Conservation (phyloP, 2,113 vertebrate species). For the Poeciliopsis prolifica region DNA sequence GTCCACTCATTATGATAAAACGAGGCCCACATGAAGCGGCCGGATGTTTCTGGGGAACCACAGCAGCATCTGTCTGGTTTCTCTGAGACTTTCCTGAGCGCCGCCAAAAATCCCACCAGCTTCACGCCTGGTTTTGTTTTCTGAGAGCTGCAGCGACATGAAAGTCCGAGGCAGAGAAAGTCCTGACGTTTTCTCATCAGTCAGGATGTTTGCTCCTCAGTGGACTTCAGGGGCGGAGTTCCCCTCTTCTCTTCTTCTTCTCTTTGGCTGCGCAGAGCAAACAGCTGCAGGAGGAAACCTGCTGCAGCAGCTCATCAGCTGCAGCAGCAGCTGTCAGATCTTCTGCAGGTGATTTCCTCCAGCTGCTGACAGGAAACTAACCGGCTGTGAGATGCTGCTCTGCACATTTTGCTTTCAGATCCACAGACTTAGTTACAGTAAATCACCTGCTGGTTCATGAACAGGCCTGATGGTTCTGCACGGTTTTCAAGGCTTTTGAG, state of each 20-base stretch:
- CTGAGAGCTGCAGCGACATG: not conserved
- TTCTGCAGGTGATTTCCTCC: not conserved
- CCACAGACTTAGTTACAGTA: not conserved
- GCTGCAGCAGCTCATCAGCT: not conserved
- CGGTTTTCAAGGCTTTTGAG: too few relatives aligned
- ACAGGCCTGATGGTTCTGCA: not conserved
- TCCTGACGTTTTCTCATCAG: not conserved
- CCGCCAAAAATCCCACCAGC: not conserved
- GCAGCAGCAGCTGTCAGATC: not conserved
- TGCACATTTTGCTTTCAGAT: not conserved
- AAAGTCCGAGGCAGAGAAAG: not conserved
- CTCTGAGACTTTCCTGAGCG: conserved; percentile 15
- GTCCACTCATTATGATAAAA: not conserved
- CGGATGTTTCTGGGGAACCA: not conserved
- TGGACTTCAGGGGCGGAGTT: conserved; percentile 1
- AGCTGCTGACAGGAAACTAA: not conserved
- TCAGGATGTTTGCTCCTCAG: not conserved
- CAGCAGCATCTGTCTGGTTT: conserved; percentile 1
- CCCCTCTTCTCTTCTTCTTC: not conserved
- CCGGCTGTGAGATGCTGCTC: not conserved
- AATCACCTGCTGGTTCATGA: too few relatives aligned
- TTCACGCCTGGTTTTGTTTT: fast-evolving
- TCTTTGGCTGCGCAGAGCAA: not conserved
- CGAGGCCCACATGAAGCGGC: not conserved
- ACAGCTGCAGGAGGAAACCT: not conserved